These are phyloP conservation scores for Bungarus multicinctus DNA, from an alignment of 2,113 vertebrate species.

Conservation along the genomic window DNA sequence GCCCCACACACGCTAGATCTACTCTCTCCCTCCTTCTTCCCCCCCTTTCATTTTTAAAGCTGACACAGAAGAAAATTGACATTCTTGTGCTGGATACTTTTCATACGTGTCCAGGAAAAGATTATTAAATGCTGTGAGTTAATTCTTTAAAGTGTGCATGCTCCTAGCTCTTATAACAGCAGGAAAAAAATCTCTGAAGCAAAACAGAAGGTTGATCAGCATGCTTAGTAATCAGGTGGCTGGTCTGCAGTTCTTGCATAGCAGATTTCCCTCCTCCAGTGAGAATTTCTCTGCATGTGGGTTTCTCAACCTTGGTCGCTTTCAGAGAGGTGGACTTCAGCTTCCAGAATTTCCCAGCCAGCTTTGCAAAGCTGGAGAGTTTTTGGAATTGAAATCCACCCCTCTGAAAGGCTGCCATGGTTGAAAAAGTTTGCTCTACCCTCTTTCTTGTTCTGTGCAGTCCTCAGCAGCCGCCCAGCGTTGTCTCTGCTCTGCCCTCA, in stretches of 20 bases:
- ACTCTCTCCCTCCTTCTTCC: not conserved
- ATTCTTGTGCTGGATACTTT: not conserved
- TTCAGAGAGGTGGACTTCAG: not conserved
- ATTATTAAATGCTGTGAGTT: not conserved
- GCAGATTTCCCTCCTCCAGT: no score
- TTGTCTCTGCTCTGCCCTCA: not conserved
- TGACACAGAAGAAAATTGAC: not conserved
- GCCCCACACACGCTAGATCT: not conserved
- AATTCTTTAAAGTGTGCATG: not conserved
- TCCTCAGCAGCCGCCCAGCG: not conserved
- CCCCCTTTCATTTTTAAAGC: not conserved
- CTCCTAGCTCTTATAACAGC: not conserved
- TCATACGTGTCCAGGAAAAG: not conserved
- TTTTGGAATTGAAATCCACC: not conserved
- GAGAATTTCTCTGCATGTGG: not conserved
- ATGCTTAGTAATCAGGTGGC: not conserved
- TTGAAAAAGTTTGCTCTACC: not conserved
- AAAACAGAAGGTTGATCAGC: not conserved
- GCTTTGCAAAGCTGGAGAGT: not conserved
- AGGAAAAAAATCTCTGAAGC: not conserved
- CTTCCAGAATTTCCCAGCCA: not conserved
- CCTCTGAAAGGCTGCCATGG: not conserved
- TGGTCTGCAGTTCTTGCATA: no score
- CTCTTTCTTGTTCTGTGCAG: fast-evolving
- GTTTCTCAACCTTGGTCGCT: not conserved